Conservation (phyloP, 2,888 invertebrate species). For the Malacosoma neustria region DNA sequence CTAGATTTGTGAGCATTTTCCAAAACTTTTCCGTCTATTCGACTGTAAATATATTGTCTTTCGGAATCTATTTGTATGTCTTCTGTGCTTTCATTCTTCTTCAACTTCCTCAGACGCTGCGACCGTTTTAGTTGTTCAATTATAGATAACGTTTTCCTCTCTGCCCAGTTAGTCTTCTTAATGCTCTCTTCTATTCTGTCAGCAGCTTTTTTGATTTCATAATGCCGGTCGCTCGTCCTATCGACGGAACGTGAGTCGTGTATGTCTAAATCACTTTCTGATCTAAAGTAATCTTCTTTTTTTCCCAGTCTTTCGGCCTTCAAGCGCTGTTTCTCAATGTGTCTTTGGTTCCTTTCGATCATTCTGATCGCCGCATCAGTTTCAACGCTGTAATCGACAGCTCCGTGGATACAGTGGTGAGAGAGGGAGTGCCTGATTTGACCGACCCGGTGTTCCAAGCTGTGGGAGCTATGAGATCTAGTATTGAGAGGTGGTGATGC, state of each 20-base stretch:
- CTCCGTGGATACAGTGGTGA: slow-evolving; percentile 60
- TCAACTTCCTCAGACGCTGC: slow-evolving; percentile 52
- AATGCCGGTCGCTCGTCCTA: slow-evolving; percentile 35
- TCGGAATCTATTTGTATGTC: slow-evolving; percentile 67
- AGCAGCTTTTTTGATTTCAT: slow-evolving; percentile 52
- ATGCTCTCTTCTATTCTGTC: slow-evolving; percentile 63
- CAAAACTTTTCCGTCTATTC: slow-evolving; percentile 69
- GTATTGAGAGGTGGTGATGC: slow-evolving; percentile 41
- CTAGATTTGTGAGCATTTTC: slow-evolving; percentile 72
- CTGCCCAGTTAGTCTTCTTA: slow-evolving; percentile 68
- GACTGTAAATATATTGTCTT: slow-evolving; percentile 52
- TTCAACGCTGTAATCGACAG: slow-evolving; percentile 74
- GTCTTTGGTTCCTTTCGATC: slow-evolving; percentile 76
- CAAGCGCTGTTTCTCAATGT: slow-evolving; percentile 72
- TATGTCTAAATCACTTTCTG: slow-evolving; percentile 53
- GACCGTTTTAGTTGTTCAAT: slow-evolving; percentile 63
- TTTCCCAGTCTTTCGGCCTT: slow-evolving; percentile 52
- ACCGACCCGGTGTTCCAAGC: slow-evolving; percentile 54
- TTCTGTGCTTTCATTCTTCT: slow-evolving; percentile 59
- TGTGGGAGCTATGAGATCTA: slow-evolving; percentile 61
- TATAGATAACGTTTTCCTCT: slow-evolving; percentile 60
- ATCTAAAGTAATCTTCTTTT: slow-evolving; percentile 57
- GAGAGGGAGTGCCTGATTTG: slow-evolving; percentile 61
- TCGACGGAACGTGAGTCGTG: slow-evolving; percentile 31
- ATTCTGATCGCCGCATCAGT: slow-evolving; percentile 73